A percentile compares a stretch with the other conserved stretches of the same genome.
These are phyloP conservation scores for Leptodactylus fallax DNA, from an alignment of 2,797 vertebrate genomes.

Conservation along the genomic window DNA sequence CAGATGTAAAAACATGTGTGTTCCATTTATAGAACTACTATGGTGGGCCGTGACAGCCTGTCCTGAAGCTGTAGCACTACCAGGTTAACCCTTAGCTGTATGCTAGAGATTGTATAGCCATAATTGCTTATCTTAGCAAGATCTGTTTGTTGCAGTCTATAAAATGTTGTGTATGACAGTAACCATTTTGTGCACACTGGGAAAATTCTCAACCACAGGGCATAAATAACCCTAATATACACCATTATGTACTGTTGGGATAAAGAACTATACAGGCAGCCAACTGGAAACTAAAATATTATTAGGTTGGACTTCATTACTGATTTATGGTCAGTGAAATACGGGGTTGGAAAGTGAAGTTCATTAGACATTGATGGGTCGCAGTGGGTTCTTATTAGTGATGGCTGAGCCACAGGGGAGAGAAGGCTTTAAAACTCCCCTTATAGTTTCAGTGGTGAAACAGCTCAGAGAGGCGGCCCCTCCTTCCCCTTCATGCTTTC, in stretches of 20 bases:
- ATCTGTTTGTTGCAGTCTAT: background rate
- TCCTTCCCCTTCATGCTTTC: background rate
- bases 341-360: background rate
- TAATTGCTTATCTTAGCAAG: background rate
- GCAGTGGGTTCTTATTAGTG: constrained; percentile 29
- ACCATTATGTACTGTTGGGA: background rate
- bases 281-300: constrained; percentile 3
- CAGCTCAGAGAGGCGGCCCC: background rate
- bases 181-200: background rate
- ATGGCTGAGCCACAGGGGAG: constrained; percentile 17
- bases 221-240: background rate
- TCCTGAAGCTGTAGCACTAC: background rate
- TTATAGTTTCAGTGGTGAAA: constrained; percentile 17
- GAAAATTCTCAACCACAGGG: background rate
- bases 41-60: constrained; percentile 37
- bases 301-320: constrained; percentile 8
- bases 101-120: background rate
- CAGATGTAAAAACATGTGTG: constrained; percentile 60
- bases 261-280: background rate
- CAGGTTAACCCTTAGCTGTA: constrained; percentile 17
- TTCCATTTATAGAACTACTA: constrained; percentile 53
- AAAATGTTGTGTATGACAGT: background rate
- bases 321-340: constrained; percentile 25
- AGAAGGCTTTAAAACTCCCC: constrained; percentile 15
- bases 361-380: constrained; percentile 15